phyloP scores from a whole-genome alignment of 2,797 vertebrate genomes.

The Tokudaia muenninki region DNA sequence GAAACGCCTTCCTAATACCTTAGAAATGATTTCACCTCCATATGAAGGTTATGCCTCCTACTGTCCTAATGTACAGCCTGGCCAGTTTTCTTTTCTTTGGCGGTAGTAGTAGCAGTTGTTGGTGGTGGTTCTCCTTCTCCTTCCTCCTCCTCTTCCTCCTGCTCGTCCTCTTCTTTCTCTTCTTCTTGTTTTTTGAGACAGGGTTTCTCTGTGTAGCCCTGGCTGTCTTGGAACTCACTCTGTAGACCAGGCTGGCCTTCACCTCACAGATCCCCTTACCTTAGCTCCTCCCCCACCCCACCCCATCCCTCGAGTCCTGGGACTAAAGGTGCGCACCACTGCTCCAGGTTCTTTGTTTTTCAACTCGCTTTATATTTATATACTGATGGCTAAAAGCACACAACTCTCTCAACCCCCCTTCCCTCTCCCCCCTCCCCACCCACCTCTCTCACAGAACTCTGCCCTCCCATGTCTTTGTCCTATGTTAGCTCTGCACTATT shows the following conservation, averaged over 20 bases:
- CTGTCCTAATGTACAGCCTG: neutral
- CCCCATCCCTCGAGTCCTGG: neutral
- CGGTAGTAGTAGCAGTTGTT: too few species aligned
- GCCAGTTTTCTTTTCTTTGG: neutral
- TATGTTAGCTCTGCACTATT: neutral
- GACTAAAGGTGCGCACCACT: too few species aligned
- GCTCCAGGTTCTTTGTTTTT: neutral
- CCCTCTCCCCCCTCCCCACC: too few species aligned
- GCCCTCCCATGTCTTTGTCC: neutral
- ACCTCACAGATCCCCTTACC: neutral
- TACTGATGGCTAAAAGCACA: neutral
- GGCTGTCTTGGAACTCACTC: neutral
- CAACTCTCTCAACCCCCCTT: neutral
- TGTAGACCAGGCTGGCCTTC: neutral
- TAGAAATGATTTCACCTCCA: neutral
- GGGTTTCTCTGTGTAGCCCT: neutral
- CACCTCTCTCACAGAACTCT: neutral
- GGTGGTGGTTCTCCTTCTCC: too few species aligned
- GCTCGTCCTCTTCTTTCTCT: neutral
- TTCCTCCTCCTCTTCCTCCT: rapidly evolving
- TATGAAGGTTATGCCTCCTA: neutral
- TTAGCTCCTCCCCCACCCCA: neutral
- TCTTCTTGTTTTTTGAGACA: neutral
- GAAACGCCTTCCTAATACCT: neutral
- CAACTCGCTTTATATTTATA: neutral